Evolutionary conservation across 2,113 vertebrate species (phyloP).

Genomic region (Oplegnathus fasciatus): DNA sequence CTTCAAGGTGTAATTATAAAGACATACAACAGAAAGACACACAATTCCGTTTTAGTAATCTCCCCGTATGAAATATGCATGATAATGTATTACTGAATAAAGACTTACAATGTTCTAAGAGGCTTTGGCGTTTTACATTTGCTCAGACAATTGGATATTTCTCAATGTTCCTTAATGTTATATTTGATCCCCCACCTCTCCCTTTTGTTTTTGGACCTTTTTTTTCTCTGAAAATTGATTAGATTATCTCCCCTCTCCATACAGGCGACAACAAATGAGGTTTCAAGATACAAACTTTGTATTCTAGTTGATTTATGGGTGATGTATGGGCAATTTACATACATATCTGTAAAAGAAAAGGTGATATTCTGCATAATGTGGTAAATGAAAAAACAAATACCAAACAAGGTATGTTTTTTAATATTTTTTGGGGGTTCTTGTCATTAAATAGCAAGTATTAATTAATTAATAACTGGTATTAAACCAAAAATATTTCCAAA

Average conservation of each 20-base stretch:
- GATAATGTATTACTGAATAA: slow-evolving; percentile 98
- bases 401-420: not conserved
- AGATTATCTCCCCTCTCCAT: slow-evolving; percentile 81
- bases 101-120: slow-evolving; percentile 95
- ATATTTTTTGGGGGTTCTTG: not conserved
- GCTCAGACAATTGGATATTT: slow-evolving; percentile 94
- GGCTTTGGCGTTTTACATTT: slow-evolving; percentile 94
- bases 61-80: slow-evolving; percentile 96
- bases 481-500: not conserved
- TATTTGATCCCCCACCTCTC: slow-evolving; percentile 86
- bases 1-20: slow-evolving; percentile 99
- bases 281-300: slow-evolving; percentile 63
- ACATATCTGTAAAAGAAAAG: slow-evolving; percentile 39
- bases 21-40: slow-evolving; percentile 98
- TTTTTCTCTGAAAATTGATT: slow-evolving; percentile 81
- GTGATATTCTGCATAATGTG: slow-evolving; percentile 26
- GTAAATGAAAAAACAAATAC: not conserved
- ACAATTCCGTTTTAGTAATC: slow-evolving; percentile 96
- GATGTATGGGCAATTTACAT: slow-evolving; percentile 54
- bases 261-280: slow-evolving; percentile 53
- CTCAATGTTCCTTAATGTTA: slow-evolving; percentile 91
- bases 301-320: slow-evolving; percentile 56
- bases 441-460: not conserved
- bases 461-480: not conserved
- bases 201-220: slow-evolving; percentile 86